Base-by-base conservation (phyloP, 1,140 invertebrate genomes). In the Belonocnema kinseyi region DNA sequence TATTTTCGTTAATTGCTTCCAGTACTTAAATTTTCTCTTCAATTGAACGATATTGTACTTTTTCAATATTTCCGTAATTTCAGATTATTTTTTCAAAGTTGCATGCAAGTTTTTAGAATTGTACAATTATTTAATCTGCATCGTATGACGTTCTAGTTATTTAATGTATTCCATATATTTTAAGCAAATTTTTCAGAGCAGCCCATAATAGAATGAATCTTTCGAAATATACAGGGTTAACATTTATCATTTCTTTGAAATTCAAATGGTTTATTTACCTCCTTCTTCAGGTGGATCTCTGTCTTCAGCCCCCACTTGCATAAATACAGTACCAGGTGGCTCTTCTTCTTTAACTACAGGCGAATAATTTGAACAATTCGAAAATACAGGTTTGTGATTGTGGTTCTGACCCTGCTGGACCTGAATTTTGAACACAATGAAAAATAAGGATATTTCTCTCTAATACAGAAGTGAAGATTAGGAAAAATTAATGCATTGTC, bases 381-480 rank as follows among this genome's bases (percentile, higher is more conserved):
- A 93, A 87, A 97, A 96, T 50, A 94, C 92, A 0, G 95, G 96
- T 85, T 96, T 96, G 88, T 95, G 93, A 87, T 95, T 95, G 88
- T 94, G 93, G 46, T 90, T 83, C 14, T 88, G 84, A 46, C 82
- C 82, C 14, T 80, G 80, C 40, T 82, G 76, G 17, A 75, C 52
- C 86, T 89, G 82, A 4, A 78, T 81, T 82, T 72, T 3, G 16
- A 54, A 54, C 7, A n/a, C 16, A 16, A 54, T 0, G 17, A 54
- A 46, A 46, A 46, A 46, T 6, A 46, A 46, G 40, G 2, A 46
- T 46, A 46, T 46, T 46, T 46, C 40, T 3, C 40, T 10, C 40
- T 46, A 5, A 46, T 46, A 10, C 40, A 46, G 2, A 46, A 46
- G 2, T 46, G 2, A 46, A 46, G 5, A 46, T 46, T 46, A 46